These are phyloP conservation scores for Hydrotaea diabolus DNA, from an alignment of 2,888 invertebrate genomes.

Conservation along the genomic window DNA sequence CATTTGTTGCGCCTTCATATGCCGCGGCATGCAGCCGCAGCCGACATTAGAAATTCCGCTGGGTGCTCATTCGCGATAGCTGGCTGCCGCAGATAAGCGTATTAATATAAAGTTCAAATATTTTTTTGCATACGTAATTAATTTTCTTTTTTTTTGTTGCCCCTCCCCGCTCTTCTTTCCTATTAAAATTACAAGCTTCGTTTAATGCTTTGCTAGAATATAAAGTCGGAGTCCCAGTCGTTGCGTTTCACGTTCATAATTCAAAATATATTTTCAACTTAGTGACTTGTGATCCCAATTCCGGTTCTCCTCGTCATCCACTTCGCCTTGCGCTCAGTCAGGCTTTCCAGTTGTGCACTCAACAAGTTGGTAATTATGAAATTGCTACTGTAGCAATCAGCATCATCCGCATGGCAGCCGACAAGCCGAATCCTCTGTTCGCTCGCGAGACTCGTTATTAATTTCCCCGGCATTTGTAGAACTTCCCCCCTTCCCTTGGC, in stretches of 20 bases:
- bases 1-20: neutral
- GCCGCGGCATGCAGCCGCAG: too few relatives aligned
- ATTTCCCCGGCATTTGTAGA: neutral
- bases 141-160: neutral
- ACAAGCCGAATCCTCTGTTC: neutral
- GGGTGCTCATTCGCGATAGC: conserved; percentile 6
- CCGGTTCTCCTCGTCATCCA: neutral
- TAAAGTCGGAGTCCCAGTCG: neutral
- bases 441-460: neutral
- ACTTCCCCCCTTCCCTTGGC: neutral
- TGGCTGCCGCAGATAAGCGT: conserved; percentile 14
- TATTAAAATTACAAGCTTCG: neutral
- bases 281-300: neutral
- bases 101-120: conserved; percentile 21
- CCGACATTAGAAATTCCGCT: neutral
- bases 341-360: neutral
- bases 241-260: neutral
- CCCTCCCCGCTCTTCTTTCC: too few relatives aligned
- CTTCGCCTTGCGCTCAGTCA: neutral
- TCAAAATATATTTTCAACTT: neutral
- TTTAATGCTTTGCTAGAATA: neutral
- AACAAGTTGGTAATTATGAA: conserved; percentile 40
- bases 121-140: conserved; percentile 34
- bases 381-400: neutral
- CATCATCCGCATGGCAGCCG: neutral